A percentile compares a stretch with the other conserved stretches of the same genome.
Evolutionary conservation across 1,140 invertebrate genomes (phyloP).

Genomic region (Polyergus mexicanus): DNA sequence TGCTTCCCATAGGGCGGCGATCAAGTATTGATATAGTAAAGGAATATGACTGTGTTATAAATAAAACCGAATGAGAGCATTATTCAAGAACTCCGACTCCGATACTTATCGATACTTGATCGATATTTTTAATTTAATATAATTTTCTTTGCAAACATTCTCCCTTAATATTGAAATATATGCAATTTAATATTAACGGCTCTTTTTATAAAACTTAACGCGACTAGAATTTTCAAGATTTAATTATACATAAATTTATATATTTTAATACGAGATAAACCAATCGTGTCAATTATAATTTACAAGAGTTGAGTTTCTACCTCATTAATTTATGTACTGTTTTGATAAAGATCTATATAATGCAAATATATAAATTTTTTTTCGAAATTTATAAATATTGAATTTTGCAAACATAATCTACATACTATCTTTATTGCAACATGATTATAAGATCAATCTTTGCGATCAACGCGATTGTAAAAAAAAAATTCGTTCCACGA

Average conservation of each 20-base stretch:
- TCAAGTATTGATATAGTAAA: not conserved
- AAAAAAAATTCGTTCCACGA: conserved; percentile 21
- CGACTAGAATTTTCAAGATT: not conserved
- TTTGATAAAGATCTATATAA: not conserved
- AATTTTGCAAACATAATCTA: not conserved
- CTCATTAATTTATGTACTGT: not conserved
- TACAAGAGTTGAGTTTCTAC: not conserved
- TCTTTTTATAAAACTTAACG: not conserved
- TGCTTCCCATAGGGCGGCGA: not conserved
- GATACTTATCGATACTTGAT: not conserved
- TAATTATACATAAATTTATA: not conserved
- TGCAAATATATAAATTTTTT: not conserved
- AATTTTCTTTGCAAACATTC: not conserved
- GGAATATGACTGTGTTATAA: conserved; percentile 6
- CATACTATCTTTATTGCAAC: not conserved
- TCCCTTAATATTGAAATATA: not conserved
- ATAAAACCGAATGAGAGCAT: conserved; percentile 23
- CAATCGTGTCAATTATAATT: not conserved
- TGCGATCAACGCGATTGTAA: not conserved
- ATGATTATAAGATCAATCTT: not conserved
- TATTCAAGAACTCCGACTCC: not conserved
- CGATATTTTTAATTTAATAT: not conserved
- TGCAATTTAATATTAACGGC: not conserved
- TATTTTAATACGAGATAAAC: not conserved
- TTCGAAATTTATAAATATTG: not conserved